Base-by-base conservation (phyloP, 2,797 vertebrate genomes). In the Myotis pilosus region DNA sequence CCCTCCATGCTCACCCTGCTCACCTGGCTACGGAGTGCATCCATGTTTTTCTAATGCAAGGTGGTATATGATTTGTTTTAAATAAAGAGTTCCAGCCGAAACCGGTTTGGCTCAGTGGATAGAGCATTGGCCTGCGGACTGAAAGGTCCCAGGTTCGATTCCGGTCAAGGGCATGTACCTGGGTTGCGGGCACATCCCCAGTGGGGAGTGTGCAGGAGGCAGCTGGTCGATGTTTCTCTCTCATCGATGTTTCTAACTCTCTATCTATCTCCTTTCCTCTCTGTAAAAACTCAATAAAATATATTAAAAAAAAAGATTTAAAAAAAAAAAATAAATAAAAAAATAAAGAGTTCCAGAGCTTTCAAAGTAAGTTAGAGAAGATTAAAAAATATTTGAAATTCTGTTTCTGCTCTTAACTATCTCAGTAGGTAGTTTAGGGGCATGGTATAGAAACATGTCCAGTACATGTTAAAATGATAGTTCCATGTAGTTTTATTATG, bases 311-410 rank as follows among this genome's bases (percentile, higher is more conserved):
- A n/a, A n/a, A n/a, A n/a, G n/a, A n/a, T n/a, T n/a, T n/a, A n/a
- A n/a, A n/a, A n/a, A n/a, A n/a, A n/a, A n/a, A n/a, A n/a, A n/a
- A n/a, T 79, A 60, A 49, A 41, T 51, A 83, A 79, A 90, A 8
- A 60, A 49, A 41, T 51, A 83, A 79, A 90, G 10, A 74, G n/a
- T 69, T 88, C 74, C 28, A 64, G 71, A 95, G 9, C 47, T 60
- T 80, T 86, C 66, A 82, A 69, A 62, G 69, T 75, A 64, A 20
- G 60, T 64, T 2, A 41, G 68, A 83, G n/a, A 84, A 23, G 16
- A 36, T 44, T 80, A 15, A 78, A 28, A 72, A 85, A 49, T 68
- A 72, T 23, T 41, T 20, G 23, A 82, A 81, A 47, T 82, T 76
- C 49, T 62, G 20, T 68, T 82, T 89, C 51, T 84, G 15, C 51